Evolutionary conservation across 2,797 vertebrate species (phyloP).

Genomic region (Acanthurus lineatus): DNA sequence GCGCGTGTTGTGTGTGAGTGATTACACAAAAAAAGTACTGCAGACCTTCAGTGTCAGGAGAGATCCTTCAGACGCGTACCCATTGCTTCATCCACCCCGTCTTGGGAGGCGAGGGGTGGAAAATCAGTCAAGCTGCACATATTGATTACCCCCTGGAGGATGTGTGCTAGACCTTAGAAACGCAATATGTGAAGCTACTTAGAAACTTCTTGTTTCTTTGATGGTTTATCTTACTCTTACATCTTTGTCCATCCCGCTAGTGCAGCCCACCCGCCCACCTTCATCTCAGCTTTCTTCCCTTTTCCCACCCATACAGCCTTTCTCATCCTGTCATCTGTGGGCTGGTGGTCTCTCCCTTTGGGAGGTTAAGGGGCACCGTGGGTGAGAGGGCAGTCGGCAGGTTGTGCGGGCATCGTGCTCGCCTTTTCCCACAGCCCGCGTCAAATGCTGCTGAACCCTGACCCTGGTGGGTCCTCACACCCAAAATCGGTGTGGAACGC

Average conservation of each 20-base stretch:
- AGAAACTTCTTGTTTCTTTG: constrained; percentile 78
- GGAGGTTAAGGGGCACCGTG: constrained; percentile 84
- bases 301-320: constrained; percentile 79
- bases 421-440: constrained; percentile 87
- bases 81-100: constrained; percentile 50
- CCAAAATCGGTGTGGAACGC: constrained; percentile 72
- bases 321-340: constrained; percentile 81
- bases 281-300: constrained; percentile 66
- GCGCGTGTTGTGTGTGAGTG: constrained; percentile 37
- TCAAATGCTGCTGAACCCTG: constrained; percentile 87
- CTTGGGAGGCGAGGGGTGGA: constrained; percentile 67
- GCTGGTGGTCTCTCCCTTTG: constrained; percentile 77
- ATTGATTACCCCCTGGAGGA: constrained; percentile 80
- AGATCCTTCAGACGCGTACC: constrained; percentile 54
- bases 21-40: constrained; percentile 38
- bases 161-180: constrained; percentile 65
- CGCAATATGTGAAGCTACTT: constrained; percentile 84
- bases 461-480: constrained; percentile 82
- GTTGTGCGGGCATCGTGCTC: constrained; percentile 83
- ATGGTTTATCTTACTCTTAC: constrained; percentile 77
- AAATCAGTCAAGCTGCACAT: constrained; percentile 72
- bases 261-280: constrained; percentile 67
- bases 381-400: constrained; percentile 82
- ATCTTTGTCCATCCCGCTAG: constrained; percentile 71
- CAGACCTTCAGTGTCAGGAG: constrained; percentile 51